Evolutionary conservation across 1,140 invertebrate species (phyloP), one percentile per base, ranked within the genome.

Genomic region (Oreohelix idahoensis): DNA sequence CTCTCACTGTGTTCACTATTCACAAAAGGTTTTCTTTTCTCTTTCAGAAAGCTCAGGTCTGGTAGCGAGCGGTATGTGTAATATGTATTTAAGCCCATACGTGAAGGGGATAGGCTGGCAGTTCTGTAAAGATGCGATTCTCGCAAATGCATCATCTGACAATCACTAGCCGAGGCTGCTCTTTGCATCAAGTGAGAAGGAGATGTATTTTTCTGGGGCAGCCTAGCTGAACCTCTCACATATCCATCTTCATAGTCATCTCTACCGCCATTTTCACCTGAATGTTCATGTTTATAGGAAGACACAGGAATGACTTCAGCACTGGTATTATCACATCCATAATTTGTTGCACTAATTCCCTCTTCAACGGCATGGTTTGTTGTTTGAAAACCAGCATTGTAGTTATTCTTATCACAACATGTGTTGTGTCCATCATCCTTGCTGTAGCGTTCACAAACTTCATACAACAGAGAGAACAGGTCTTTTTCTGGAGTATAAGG

Each of bases 51-150:
- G 32, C 85, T 89, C 26, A 91, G 82, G 70, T 91, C 90, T 39
- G 90, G 90, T 38, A 91, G 79, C 63, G 90, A 90, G 29, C 86
- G 85, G 42, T 89, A 85, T 15, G 89, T 87, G 79, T 90, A 90
- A 81, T 87, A 88, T 53, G 77, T 81, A 35, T 82, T 84, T 45
- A 82, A 63, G 26, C 84, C 83, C 39, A 84, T 83, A 45, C 84
- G 58, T 13, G 81, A 84, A 2, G 83, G 87, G 26, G 84, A 88
- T 51, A 86, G 39, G 66, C 84, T 86, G 15, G 79, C 81, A 10
- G 81, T 81, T 29, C 84, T 69, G 39, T 74, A 80, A 69, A 82
- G 77, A 38, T 82, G 78, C 0, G 35, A 36, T 45, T 71, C 39
- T 82, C 70, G 38, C 77, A 63, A 70, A 29, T 66, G 49, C 51